Percentiles rank a stretch among this genome's conserved stretches.
Conservation (phyloP, 2,113 vertebrate genomes). For the Pycnonotus jocosus region DNA sequence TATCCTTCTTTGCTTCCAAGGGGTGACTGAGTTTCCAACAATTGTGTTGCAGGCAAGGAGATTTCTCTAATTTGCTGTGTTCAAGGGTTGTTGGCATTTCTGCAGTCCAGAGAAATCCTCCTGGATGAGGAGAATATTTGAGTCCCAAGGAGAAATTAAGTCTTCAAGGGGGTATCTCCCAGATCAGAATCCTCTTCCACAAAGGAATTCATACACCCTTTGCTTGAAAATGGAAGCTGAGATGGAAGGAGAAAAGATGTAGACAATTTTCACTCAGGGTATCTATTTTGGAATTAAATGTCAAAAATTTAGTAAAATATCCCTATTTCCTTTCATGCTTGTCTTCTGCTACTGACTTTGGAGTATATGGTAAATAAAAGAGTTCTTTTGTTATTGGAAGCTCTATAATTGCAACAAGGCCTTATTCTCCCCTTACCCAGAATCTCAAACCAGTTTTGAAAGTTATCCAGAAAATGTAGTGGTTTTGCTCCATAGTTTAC, state of each 20-base stretch:
- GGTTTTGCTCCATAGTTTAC: neutral
- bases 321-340: neutral
- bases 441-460: neutral
- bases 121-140: neutral
- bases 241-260: neutral
- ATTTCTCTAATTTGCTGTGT: neutral
- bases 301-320: neutral
- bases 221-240: neutral
- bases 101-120: neutral
- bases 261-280: fast-evolving
- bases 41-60: neutral
- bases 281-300: neutral
- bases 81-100: neutral
- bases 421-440: neutral
- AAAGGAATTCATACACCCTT: neutral
- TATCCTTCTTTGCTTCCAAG: neutral
- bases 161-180: fast-evolving
- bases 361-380: neutral
- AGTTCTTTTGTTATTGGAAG: neutral
- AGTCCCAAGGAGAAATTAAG: neutral
- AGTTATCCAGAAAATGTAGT: neutral
- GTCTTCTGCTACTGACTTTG: neutral
- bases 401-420: neutral
- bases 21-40: neutral
- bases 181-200: neutral